Conservation (phyloP, 2,113 vertebrate species). For the Puma concolor region DNA sequence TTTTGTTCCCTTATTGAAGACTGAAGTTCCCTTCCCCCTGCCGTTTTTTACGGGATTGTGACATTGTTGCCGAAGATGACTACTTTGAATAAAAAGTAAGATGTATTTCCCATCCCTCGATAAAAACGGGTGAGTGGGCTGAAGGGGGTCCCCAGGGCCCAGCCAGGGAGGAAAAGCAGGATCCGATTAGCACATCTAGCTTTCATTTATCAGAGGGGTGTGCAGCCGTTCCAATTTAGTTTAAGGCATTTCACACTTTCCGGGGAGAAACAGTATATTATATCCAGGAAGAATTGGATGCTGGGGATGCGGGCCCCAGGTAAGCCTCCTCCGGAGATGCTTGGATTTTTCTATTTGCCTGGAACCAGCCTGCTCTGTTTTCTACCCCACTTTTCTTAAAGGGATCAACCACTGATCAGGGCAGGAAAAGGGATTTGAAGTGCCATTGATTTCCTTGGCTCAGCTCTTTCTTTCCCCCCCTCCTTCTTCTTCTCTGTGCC, state of each 20-base stretch:
- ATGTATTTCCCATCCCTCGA: not conserved
- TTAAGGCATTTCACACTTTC: conserved; percentile 13
- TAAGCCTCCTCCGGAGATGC: not conserved
- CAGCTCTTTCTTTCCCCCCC: not conserved
- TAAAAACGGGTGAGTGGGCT: not conserved
- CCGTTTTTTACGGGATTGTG: not conserved
- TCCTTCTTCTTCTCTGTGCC: not conserved
- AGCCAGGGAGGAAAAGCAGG: not conserved
- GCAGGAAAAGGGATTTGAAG: conserved; percentile 72
- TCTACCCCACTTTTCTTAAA: conserved; percentile 4
- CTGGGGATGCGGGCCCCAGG: not conserved
- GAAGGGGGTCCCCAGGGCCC: not conserved
- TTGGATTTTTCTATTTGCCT: not conserved
- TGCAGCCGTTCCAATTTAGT: not conserved
- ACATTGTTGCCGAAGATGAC: not conserved
- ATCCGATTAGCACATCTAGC: not conserved
- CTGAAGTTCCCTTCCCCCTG: not conserved
- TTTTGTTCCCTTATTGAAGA: not conserved
- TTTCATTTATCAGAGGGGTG: not conserved
- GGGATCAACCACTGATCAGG: conserved; percentile 52
- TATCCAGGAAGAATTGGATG: conserved; percentile 30
- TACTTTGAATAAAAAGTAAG: conserved; percentile 6
- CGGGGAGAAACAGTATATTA: not conserved
- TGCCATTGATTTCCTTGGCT: conserved; percentile 49
- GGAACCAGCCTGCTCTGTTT: not conserved